Percentiles rank a stretch among this genome's conserved stretches.
Conservation (phyloP, 2,797 vertebrate species). For the Liasis olivaceus region DNA sequence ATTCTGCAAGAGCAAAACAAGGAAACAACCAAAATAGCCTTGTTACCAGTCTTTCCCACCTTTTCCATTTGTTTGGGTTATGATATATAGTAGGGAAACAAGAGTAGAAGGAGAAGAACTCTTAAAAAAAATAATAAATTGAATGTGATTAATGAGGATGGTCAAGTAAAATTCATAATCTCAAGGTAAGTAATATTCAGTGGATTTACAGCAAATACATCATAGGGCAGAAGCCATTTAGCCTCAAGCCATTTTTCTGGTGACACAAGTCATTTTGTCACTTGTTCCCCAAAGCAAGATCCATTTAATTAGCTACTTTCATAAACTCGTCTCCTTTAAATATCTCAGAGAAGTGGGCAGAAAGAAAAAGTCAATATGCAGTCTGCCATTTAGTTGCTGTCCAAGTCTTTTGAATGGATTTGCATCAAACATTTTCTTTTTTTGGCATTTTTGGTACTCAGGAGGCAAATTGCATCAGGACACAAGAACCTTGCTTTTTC, state of each 20-base stretch:
- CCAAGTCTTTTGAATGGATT: not conserved
- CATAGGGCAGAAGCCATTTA: not conserved
- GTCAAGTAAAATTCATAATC: not conserved
- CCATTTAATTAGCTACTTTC: not conserved
- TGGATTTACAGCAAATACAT: constrained; percentile 5
- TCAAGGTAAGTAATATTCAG: not conserved
- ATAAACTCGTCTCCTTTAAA: not conserved
- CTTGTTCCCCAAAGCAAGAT: constrained; percentile 11
- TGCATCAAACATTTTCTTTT: not conserved
- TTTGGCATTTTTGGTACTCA: not conserved
- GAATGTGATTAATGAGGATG: not conserved
- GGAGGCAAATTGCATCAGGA: not conserved
- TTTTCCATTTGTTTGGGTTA: not conserved
- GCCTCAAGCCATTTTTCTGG: not conserved
- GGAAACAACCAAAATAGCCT: not conserved
- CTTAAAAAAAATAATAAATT: not conserved
- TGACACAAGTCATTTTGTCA: not conserved
- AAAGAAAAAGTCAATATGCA: not conserved
- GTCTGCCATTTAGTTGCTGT: not conserved
- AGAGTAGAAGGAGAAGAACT: not conserved
- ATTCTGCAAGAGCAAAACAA: constrained; percentile 3
- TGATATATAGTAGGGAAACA: not conserved
- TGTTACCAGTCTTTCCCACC: not conserved
- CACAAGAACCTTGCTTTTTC: not conserved
- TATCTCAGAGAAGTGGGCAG: not conserved